Conservation (phyloP, 2,888 invertebrate genomes). For the Ochropleura plecta region DNA sequence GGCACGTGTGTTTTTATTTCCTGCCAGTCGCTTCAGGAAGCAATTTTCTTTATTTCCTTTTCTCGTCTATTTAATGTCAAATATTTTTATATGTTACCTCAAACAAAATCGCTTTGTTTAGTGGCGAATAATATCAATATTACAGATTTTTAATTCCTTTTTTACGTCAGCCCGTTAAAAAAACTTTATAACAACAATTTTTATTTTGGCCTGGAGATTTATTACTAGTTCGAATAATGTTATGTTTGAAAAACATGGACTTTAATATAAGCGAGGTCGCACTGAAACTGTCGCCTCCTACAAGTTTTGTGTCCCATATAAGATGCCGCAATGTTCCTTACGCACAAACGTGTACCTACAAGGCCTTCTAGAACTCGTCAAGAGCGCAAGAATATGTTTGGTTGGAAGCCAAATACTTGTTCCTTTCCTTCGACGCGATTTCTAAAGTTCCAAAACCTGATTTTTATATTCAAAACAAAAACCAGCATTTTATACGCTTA, state of each 20-base stretch:
- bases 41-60: constrained; percentile 29
- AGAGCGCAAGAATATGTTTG: constrained; percentile 42
- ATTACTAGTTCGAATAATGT: neutral
- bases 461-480: constrained; percentile 8
- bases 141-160: neutral
- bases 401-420: constrained; percentile 50
- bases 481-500: constrained; percentile 2
- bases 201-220: constrained; percentile 5
- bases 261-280: constrained; percentile 1
- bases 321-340: constrained; percentile 48
- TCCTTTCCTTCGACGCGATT: constrained; percentile 17
- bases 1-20: constrained; percentile 31
- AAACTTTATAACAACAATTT: neutral
- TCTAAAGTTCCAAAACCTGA: constrained; percentile 18
- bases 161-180: neutral
- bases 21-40: constrained; percentile 23
- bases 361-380: constrained; percentile 39
- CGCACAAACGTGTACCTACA: constrained; percentile 44
- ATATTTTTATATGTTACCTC: constrained; percentile 1
- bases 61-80: constrained; percentile 8
- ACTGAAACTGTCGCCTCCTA: constrained; percentile 1
- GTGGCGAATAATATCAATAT: neutral
- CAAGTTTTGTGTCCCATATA: constrained; percentile 31
- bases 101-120: neutral
- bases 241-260: constrained; percentile 10